Base-by-base conservation (phyloP, 2,888 invertebrate species). In the Mythimna loreyi region DNA sequence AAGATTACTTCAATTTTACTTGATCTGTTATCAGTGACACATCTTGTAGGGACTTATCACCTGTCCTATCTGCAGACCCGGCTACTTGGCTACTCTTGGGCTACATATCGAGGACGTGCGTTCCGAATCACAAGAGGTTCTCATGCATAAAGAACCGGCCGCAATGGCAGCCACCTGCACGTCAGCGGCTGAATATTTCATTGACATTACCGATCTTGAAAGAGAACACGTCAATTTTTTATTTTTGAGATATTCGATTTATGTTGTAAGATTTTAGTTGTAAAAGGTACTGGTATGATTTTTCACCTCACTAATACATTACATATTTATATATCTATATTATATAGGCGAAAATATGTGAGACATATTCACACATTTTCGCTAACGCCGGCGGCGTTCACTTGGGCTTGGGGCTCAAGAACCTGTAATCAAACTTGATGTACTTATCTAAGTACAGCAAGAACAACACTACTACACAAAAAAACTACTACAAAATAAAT, bases 111-210 rank as follows among this genome's bases (percentile, higher is more conserved):
- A 84, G 85, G 88, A 87, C 89, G 90, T 91, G 92, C 92, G 93
- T 91, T 91, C 88, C 88, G 92, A 92, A 92, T 92, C 92, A 91
- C 91, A 91, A 92, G 92, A 91, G 86, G 90, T 87, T 88, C 92
- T 93, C 94, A 95, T 95, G 95, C 95, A 95, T 95, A 94, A 93
- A 93, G 94, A 92, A 87, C 79, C 85, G 64, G 72, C 90, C 89
- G 88, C 89, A 89, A 85, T 87, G 55, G 33, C 89, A 86, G 89
- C 85, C 94, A 94, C 95, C 94, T 95, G 94, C 88, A 91, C 92
- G 89, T 91, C 92, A 91, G 81, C 76, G 77, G 67, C 86, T 94
- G 91, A 93, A 94, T 93, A 92, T 94, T 94, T 92, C 90, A 94
- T 87, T 80, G 73, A 75, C 81, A 85, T 88, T 85, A 86, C 73